phyloP scores from a whole-genome alignment of 1,140 invertebrate genomes.

The Samia ricini region DNA sequence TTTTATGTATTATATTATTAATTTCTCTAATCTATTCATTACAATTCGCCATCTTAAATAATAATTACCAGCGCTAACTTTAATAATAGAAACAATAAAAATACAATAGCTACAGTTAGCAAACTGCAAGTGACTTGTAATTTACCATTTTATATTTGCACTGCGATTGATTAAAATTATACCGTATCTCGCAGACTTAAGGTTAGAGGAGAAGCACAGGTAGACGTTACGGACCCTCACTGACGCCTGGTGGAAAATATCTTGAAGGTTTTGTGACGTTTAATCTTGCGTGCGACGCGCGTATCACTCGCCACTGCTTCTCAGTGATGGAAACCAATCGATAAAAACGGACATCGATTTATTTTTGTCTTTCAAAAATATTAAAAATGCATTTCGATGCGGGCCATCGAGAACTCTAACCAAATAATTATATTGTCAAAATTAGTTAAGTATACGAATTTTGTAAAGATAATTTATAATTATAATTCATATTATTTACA shows the following conservation, averaged over 20 bases:
- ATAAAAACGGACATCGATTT: slow-evolving; percentile 17
- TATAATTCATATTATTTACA: too few relatives aligned
- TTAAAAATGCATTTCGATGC: not conserved
- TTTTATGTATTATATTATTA: not conserved
- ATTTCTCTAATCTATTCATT: not conserved
- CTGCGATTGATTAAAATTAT: slow-evolving; percentile 13
- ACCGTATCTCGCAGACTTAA: slow-evolving; percentile 34
- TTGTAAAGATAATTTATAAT: too few relatives aligned
- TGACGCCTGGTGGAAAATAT: slow-evolving; percentile 54
- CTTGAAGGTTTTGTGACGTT: slow-evolving; percentile 71
- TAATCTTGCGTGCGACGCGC: slow-evolving; percentile 71
- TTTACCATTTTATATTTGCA: slow-evolving; percentile 25
- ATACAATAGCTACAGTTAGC: slow-evolving; percentile 42
- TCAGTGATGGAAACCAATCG: slow-evolving; percentile 42
- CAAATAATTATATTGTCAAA: too few relatives aligned
- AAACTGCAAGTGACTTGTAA: slow-evolving; percentile 56
- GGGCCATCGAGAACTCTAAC: too few relatives aligned
- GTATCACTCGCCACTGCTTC: slow-evolving; percentile 58
- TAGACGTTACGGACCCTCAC: slow-evolving; percentile 19
- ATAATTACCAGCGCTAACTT: slow-evolving; percentile 4
- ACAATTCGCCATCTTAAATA: slow-evolving; percentile 12
- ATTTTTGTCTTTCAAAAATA: slow-evolving; percentile 3
- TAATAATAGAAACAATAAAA: slow-evolving; percentile 28
- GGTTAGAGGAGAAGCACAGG: slow-evolving; percentile 23
- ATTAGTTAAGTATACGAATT: too few relatives aligned